These are phyloP conservation scores for Typhlichthys subterraneus DNA, from an alignment of 2,797 vertebrate species.

Conservation along the genomic window DNA sequence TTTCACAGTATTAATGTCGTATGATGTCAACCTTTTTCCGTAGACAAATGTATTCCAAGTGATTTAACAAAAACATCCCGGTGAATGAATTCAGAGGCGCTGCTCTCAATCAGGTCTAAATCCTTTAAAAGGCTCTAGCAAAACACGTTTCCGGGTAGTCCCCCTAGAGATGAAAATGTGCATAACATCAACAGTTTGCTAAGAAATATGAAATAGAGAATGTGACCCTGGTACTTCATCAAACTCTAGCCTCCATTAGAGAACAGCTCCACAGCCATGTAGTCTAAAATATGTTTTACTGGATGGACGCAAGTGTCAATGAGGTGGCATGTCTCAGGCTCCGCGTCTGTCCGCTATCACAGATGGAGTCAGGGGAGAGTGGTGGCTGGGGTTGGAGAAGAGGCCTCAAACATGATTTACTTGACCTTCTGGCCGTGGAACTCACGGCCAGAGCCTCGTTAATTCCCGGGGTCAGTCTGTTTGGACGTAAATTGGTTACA, in stretches of 20 bases:
- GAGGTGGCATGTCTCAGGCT: slow-evolving; percentile 92
- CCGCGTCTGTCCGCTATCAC: slow-evolving; percentile 85
- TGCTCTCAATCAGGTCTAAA: slow-evolving; percentile 73
- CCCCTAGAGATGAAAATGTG: slow-evolving; percentile 71
- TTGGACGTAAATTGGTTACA: slow-evolving; percentile 97
- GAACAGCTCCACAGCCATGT: slow-evolving; percentile 67
- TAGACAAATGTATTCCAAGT: slow-evolving; percentile 47
- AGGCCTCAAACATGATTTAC: slow-evolving; percentile 94
- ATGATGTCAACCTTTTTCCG: slow-evolving; percentile 76
- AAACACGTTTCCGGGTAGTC: slow-evolving; percentile 44
- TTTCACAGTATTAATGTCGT: slow-evolving; percentile 66
- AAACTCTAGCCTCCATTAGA: too few relatives aligned
- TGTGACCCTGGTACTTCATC: slow-evolving; percentile 79
- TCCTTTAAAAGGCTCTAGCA: slow-evolving; percentile 62
- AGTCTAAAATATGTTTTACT: slow-evolving; percentile 82
- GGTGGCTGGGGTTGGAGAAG: slow-evolving; percentile 65
- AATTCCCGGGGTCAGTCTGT: slow-evolving; percentile 95
- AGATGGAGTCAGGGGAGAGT: slow-evolving; percentile 81
- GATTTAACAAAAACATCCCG: slow-evolving; percentile 47
- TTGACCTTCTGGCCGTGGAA: slow-evolving; percentile 91
- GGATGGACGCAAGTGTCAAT: slow-evolving; percentile 90
- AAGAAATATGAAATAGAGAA: slow-evolving; percentile 78
- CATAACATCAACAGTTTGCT: slow-evolving; percentile 75
- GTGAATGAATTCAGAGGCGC: slow-evolving; percentile 62
- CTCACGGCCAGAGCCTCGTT: slow-evolving; percentile 94